phyloP scores from a whole-genome alignment of 2,888 invertebrate genomes.

The Venustoraphidia nigricollis region DNA sequence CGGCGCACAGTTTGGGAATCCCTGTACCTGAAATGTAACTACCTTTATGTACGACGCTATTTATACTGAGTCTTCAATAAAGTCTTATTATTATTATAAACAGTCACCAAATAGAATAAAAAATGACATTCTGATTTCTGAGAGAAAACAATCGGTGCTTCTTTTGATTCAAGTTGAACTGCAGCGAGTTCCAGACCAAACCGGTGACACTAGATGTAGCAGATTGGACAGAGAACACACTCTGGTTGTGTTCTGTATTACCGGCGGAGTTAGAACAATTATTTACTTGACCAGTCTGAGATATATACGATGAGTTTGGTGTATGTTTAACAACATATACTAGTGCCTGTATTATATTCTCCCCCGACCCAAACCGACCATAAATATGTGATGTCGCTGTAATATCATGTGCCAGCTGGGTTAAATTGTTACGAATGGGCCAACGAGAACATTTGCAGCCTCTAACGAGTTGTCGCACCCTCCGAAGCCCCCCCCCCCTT shows the following conservation, averaged over 20 bases:
- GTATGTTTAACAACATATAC: not conserved
- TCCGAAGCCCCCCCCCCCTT: not conserved
- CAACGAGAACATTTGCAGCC: conserved; percentile 20
- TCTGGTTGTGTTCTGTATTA: not conserved
- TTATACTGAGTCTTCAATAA: too few relatives aligned
- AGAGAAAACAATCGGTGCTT: too few relatives aligned
- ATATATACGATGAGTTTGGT: conserved; percentile 1
- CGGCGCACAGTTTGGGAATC: too few relatives aligned
- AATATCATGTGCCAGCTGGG: conserved; percentile 33
- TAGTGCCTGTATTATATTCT: not conserved
- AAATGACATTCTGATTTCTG: too few relatives aligned
- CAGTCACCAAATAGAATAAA: too few relatives aligned
- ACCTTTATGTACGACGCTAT: too few relatives aligned
- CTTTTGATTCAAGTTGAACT: too few relatives aligned
- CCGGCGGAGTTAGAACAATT: not conserved
- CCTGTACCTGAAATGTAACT: too few relatives aligned
- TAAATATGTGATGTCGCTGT: conserved; percentile 31
- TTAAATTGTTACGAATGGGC: conserved; percentile 32
- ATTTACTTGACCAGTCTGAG: conserved; percentile 1
- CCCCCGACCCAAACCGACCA: conserved; percentile 23
- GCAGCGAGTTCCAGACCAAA: too few relatives aligned
- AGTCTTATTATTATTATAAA: too few relatives aligned
- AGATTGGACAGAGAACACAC: too few relatives aligned
- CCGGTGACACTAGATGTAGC: too few relatives aligned
- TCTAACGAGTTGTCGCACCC: not conserved